A percentile compares a stretch with the other conserved stretches of the same genome.
Evolutionary conservation across 23 tunicate genomes (phyloP).

Genomic region (Halocynthia aurantium): DNA sequence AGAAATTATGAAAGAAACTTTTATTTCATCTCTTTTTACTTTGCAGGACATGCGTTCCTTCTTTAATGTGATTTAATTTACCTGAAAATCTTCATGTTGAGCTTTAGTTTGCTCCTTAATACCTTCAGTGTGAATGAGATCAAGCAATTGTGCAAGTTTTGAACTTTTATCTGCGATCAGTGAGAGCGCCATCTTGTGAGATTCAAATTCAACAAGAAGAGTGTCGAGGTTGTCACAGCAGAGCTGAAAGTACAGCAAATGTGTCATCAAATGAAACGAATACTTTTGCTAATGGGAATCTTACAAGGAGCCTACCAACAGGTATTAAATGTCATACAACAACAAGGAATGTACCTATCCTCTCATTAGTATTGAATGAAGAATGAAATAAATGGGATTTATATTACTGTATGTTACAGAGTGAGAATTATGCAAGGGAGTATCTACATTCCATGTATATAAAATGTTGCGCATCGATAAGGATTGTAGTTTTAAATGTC

Average conservation of each 20-base stretch:
- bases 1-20: no score
- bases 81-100: slow-evolving; percentile 76
- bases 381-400: no score
- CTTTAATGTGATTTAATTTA: not conserved
- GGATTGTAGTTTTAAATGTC: no score
- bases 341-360: not conserved
- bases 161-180: slow-evolving; percentile 50
- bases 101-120: slow-evolving; percentile 28
- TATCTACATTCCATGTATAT: no score
- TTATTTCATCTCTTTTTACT: no score
- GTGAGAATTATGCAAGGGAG: no score
- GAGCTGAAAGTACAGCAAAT: slow-evolving; percentile 18
- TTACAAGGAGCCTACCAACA: not conserved
- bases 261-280: not conserved
- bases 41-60: no score
- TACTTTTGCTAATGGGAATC: not conserved
- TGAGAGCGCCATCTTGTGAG: slow-evolving; percentile 41
- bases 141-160: slow-evolving; percentile 42
- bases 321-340: not conserved
- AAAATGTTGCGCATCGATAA: no score
- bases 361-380: no score
- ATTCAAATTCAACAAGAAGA: slow-evolving; percentile 56
- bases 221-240: slow-evolving; percentile 51
- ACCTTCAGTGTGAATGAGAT: slow-evolving; percentile 15
- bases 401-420: no score